These are phyloP conservation scores for Kryptolebias marmoratus DNA, from an alignment of 2,113 vertebrate species.

Conservation along the genomic window DNA sequence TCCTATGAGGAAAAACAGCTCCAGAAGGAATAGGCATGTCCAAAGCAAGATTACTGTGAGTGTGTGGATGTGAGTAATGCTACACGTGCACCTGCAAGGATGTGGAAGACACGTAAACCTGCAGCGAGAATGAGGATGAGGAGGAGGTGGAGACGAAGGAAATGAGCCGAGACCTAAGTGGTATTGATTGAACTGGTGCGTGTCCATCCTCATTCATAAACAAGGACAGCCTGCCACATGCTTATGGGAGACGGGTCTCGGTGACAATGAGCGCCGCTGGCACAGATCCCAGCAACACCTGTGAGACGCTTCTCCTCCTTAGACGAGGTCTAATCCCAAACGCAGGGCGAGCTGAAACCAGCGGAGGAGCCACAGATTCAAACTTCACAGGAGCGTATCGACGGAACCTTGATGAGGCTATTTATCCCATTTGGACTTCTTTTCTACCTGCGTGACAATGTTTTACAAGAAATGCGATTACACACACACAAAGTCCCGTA, in stretches of 20 bases:
- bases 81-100: conserved; percentile 34
- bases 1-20: conserved; percentile 17
- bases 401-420: conserved; percentile 20
- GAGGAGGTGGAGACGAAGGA: conserved; percentile 21
- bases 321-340: conserved; percentile 10
- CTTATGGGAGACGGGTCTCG: conserved; percentile 34
- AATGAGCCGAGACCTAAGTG: conserved; percentile 51
- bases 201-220: conserved; percentile 60
- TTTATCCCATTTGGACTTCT: conserved; percentile 31
- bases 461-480: conserved; percentile 37
- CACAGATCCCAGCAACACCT: conserved; percentile 28
- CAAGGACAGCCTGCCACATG: conserved; percentile 35
- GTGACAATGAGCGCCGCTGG: conserved; percentile 43
- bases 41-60: conserved; percentile 27
- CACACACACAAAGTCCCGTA: conserved; percentile 29
- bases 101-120: conserved; percentile 20
- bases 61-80: conserved; percentile 22
- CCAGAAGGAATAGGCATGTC: conserved; percentile 25
- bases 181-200: conserved; percentile 59
- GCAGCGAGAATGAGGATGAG: conserved; percentile 14
- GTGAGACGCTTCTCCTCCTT: conserved; percentile 1
- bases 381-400: conserved; percentile 5
- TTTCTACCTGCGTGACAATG: neutral
- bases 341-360: neutral
- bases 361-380: conserved; percentile 14